phyloP scores from a whole-genome alignment of 1,140 invertebrate species.

The Neotoxoptera formosana region DNA sequence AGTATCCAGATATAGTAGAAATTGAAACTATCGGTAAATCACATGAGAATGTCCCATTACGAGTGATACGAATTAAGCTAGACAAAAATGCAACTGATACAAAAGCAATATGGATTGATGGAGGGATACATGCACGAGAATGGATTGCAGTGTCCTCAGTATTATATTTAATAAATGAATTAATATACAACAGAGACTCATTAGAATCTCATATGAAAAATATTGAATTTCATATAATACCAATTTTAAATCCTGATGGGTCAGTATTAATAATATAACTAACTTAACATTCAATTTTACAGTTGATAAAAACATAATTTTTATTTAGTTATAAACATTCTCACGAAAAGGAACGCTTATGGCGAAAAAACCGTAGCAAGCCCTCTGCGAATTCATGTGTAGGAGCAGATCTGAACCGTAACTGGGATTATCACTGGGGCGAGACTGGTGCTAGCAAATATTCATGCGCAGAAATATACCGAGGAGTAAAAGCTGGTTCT shows the following conservation, averaged over 20 bases:
- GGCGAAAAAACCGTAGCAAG: constrained; percentile 79
- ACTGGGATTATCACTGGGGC: constrained; percentile 75
- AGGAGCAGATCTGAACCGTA: constrained; percentile 76
- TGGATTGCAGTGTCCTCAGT: constrained; percentile 81
- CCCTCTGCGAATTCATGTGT: constrained; percentile 59
- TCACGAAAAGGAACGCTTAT: constrained; percentile 76
- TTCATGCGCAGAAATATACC: constrained; percentile 81
- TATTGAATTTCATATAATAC: constrained; percentile 68
- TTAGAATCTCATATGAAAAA: constrained; percentile 75
- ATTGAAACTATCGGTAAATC: constrained; percentile 79
- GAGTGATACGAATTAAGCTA: constrained; percentile 70
- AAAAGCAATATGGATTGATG: constrained; percentile 70
- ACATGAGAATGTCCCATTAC: constrained; percentile 76
- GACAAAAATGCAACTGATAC: constrained; percentile 62
- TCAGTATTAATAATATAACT: background rate
- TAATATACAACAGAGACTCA: constrained; percentile 77
- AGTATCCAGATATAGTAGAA: constrained; percentile 75
- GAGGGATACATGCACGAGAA: constrained; percentile 76
- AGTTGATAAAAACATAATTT: background rate
- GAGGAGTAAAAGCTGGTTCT: constrained; percentile 79
- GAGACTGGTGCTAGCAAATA: constrained; percentile 76
- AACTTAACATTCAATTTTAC: background rate
- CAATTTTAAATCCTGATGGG: constrained; percentile 72
- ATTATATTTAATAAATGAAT: constrained; percentile 74
- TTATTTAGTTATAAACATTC: constrained; percentile 67